Evolutionary conservation across 64 coral and sea anemone species (phyloP).

Genomic region (Stylophora pistillata): DNA sequence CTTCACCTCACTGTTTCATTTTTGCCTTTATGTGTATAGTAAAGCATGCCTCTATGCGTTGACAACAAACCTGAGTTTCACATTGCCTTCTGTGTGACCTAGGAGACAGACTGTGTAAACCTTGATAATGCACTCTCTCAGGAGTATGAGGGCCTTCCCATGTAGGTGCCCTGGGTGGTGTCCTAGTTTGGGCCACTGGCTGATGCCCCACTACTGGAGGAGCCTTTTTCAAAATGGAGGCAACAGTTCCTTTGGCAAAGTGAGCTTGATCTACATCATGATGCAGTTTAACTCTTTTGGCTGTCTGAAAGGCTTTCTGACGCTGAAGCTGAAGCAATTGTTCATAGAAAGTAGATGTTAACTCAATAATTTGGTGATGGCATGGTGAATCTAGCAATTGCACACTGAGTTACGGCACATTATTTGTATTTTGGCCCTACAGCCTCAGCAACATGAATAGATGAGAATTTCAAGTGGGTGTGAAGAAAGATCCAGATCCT

Average conservation of each 20-base stretch:
- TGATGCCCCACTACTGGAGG: conserved; percentile 28
- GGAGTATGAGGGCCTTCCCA: conserved; percentile 48
- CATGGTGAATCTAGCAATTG: too few relatives aligned
- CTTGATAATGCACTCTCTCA: conserved; percentile 17
- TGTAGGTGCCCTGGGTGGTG: conserved; percentile 59
- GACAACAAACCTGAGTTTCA: conserved; percentile 60
- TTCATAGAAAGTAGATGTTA: background rate
- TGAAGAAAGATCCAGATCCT: too few relatives aligned
- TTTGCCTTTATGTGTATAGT: too few relatives aligned
- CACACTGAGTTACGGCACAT: too few relatives aligned
- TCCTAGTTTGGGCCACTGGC: background rate
- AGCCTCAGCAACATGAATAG: too few relatives aligned
- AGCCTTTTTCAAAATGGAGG: conserved; percentile 79
- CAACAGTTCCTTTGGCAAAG: conserved; percentile 84
- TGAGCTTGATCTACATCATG: conserved; percentile 47
- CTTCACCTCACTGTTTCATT: too few relatives aligned
- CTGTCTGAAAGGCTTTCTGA: conserved; percentile 48
- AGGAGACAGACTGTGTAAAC: conserved; percentile 19
- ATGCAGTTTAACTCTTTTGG: conserved; percentile 56
- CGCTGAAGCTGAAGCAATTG: conserved; percentile 53
- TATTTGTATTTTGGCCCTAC: too few relatives aligned
- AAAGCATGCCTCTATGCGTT: too few relatives aligned
- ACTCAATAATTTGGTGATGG: too few relatives aligned
- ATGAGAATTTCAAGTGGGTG: too few relatives aligned
- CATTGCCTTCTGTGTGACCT: conserved; percentile 56